These are phyloP conservation scores for Panthera uncia DNA, from an alignment of 2,113 vertebrate species.

Conservation along the genomic window DNA sequence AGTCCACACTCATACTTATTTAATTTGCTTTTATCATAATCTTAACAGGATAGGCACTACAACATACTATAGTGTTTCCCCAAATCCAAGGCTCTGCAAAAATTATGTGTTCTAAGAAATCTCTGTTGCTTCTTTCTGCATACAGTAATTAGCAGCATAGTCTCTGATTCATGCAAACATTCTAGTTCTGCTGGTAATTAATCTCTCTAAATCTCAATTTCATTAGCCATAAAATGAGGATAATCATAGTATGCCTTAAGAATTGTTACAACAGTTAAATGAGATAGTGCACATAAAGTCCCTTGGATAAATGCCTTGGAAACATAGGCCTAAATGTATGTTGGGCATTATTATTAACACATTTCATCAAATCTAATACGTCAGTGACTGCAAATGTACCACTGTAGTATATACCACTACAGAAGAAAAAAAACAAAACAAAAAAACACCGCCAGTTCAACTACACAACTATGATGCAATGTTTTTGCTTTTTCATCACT, in stretches of 20 bases:
- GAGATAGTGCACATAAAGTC: neutral
- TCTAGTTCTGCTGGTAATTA: neutral
- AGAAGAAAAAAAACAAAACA: neutral
- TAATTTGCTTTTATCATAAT: conserved; percentile 13
- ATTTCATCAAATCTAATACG: neutral
- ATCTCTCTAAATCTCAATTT: neutral
- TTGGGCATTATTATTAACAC: neutral
- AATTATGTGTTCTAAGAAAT: neutral
- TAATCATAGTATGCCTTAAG: neutral
- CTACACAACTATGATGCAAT: neutral
- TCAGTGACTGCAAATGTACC: neutral
- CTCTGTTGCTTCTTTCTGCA: neutral
- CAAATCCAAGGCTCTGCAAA: neutral
- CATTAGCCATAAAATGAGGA: neutral
- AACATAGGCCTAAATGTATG: neutral
- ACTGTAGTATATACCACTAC: neutral
- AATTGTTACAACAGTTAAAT: neutral
- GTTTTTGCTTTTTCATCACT: neutral
- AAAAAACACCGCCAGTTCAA: neutral
- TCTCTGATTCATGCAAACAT: neutral
- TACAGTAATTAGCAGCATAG: neutral
- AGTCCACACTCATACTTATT: neutral
- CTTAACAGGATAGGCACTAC: neutral
- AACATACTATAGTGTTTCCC: neutral
- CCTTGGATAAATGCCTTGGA: neutral